Percentiles rank a stretch among this genome's conserved stretches.
phyloP scores from a whole-genome alignment of 2,888 invertebrate species.

The Agriopis aurantiaria region DNA sequence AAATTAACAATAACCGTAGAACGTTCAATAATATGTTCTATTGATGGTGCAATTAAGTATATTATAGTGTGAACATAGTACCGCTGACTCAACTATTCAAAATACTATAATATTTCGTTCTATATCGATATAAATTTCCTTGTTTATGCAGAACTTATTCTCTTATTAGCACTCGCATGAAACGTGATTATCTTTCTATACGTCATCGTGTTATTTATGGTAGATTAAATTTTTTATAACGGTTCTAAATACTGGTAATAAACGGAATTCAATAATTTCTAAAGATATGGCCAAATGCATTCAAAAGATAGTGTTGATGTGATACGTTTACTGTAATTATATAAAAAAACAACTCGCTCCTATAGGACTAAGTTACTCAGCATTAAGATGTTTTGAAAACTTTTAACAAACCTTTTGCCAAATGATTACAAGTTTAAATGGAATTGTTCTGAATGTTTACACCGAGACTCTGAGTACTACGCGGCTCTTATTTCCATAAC shows the following conservation, averaged over 20 bases:
- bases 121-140: background rate
- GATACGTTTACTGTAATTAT: background rate
- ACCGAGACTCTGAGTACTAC: constrained; percentile 22
- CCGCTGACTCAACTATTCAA: background rate
- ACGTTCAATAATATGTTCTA: too few species aligned
- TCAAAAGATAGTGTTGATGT: constrained; percentile 9
- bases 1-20: background rate
- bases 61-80: background rate
- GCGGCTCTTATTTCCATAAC: constrained; percentile 28
- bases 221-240: constrained; percentile 22
- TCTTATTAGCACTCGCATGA: constrained; percentile 16
- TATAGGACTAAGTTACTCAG: background rate
- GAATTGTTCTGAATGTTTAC: constrained; percentile 32
- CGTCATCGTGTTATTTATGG: constrained; percentile 28
- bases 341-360: background rate
- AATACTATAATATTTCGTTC: background rate
- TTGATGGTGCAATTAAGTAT: too few species aligned
- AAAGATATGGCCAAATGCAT: constrained; percentile 8
- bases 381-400: constrained; percentile 23
- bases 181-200: constrained; percentile 29
- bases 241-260: constrained; percentile 5
- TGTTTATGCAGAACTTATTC: constrained; percentile 4
- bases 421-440: constrained; percentile 12
- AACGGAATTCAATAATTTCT: constrained; percentile 9
- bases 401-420: constrained; percentile 6